A percentile compares a stretch with the other conserved stretches of the same genome.
Evolutionary conservation across 2,888 invertebrate species (phyloP).

Genomic region (Nemotelus nigrinus): DNA sequence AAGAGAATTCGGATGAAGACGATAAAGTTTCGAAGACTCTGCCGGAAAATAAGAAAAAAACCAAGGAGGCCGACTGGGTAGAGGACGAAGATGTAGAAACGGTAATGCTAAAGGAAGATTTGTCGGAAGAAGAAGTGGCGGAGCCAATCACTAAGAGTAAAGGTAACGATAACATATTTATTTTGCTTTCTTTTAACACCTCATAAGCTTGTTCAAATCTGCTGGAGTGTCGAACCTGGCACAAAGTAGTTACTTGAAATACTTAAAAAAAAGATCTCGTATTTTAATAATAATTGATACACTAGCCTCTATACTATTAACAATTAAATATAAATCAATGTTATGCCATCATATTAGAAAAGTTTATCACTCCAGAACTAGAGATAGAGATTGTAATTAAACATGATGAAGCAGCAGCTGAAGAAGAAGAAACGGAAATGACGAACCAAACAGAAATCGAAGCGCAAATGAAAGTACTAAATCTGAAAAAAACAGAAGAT

Average conservation of each 20-base stretch:
- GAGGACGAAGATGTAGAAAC: conserved; percentile 55
- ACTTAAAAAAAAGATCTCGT: no score
- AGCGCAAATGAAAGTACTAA: conserved; percentile 61
- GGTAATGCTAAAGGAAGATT: conserved; percentile 55
- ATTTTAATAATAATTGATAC: no score
- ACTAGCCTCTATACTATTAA: no score
- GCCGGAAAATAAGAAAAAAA: conserved; percentile 58
- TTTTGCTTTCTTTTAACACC: no score
- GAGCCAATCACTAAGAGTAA: background rate
- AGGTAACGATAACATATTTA: no score
- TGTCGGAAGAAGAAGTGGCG: background rate
- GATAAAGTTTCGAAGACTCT: conserved; percentile 60
- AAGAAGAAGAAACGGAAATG: conserved; percentile 6
- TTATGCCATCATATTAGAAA: background rate
- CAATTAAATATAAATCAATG: no score
- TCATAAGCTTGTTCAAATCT: no score
- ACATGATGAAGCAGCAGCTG: background rate
- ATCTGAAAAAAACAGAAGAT: conserved; percentile 50
- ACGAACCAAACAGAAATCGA: conserved; percentile 31
- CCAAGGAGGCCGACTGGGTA: conserved; percentile 20
- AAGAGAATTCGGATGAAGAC: conserved; percentile 55
- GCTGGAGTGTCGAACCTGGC: no score
- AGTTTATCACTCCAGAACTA: background rate
- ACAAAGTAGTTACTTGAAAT: no score
- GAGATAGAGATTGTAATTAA: background rate